Evolutionary conservation across 2,113 vertebrate species (phyloP).

Genomic region (Trichomycterus rosablanca): DNA sequence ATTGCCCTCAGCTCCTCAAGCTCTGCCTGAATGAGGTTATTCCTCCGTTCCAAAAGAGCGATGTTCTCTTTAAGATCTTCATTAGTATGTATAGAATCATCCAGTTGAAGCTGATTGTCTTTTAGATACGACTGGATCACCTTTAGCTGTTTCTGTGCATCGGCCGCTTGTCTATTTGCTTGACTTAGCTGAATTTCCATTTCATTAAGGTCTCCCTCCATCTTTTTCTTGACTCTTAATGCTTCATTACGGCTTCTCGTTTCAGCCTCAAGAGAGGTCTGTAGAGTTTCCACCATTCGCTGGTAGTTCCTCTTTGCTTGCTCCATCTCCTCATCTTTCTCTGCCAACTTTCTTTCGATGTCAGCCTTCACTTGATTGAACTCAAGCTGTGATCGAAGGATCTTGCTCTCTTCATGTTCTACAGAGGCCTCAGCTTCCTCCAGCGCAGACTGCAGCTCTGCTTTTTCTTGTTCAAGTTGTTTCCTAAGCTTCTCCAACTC

Average conservation of each 20-base stretch:
- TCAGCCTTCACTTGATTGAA: conserved; percentile 74
- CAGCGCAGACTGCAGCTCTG: conserved; percentile 80
- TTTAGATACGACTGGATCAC: conserved; percentile 75
- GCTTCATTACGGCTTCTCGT: conserved; percentile 74
- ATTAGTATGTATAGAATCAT: conserved; percentile 56
- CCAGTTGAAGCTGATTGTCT: conserved; percentile 78
- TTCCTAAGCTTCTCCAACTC: conserved; percentile 79
- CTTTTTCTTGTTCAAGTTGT: conserved; percentile 80
- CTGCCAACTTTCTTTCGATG: conserved; percentile 67
- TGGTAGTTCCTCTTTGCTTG: conserved; percentile 77
- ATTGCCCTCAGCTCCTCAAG: conserved; percentile 75
- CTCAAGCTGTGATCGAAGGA: conserved; percentile 74
- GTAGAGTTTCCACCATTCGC: conserved; percentile 70
- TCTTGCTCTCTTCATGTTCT: conserved; percentile 80
- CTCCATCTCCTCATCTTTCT: conserved; percentile 83
- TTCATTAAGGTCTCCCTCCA: conserved; percentile 78
- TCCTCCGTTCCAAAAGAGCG: conserved; percentile 71
- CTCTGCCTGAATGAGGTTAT: conserved; percentile 73
- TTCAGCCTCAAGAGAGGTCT: conserved; percentile 75
- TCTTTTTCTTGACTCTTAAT: conserved; percentile 80
- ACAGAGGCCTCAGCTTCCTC: conserved; percentile 88
- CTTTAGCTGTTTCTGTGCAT: conserved; percentile 83
- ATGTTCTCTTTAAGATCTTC: conserved; percentile 82
- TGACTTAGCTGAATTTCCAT: conserved; percentile 78
- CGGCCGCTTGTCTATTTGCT: conserved; percentile 69